Evolutionary conservation across 2,113 vertebrate species (phyloP).

Genomic region (Strix uralensis): DNA sequence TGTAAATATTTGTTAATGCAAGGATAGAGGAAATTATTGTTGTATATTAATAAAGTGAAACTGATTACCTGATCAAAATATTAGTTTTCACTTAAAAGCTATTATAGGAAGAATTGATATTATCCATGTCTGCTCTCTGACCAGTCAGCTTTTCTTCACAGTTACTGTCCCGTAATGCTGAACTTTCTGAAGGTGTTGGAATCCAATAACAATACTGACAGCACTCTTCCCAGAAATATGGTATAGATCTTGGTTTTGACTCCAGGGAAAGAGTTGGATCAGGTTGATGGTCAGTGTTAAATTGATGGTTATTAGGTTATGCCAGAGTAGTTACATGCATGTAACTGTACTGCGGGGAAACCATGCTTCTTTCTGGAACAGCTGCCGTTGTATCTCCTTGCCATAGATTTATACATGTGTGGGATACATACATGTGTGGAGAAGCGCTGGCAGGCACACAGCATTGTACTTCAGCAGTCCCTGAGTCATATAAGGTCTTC

Average conservation of each 20-base stretch:
- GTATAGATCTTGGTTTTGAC: background rate
- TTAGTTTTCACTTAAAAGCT: background rate
- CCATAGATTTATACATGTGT: background rate
- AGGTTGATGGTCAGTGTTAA: background rate
- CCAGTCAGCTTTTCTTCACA: background rate
- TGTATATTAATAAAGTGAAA: background rate
- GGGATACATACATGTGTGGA: background rate
- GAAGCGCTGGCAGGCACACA: background rate
- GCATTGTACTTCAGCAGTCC: background rate
- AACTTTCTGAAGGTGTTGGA: background rate
- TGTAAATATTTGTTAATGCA: background rate
- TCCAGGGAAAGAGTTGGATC: background rate
- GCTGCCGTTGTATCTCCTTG: background rate
- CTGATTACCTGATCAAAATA: background rate
- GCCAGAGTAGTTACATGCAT: background rate
- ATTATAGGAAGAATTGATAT: background rate
- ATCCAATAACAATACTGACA: rapidly evolving
- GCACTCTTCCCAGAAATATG: background rate
- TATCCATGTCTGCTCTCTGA: background rate
- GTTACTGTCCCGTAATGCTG: background rate
- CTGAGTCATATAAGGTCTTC: background rate
- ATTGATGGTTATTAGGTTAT: background rate
- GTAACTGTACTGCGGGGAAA: background rate
- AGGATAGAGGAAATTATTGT: background rate
- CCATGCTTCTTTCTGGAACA: rapidly evolving